phyloP scores from a whole-genome alignment of 1,140 invertebrate genomes.

The Coptotermes formosanus region DNA sequence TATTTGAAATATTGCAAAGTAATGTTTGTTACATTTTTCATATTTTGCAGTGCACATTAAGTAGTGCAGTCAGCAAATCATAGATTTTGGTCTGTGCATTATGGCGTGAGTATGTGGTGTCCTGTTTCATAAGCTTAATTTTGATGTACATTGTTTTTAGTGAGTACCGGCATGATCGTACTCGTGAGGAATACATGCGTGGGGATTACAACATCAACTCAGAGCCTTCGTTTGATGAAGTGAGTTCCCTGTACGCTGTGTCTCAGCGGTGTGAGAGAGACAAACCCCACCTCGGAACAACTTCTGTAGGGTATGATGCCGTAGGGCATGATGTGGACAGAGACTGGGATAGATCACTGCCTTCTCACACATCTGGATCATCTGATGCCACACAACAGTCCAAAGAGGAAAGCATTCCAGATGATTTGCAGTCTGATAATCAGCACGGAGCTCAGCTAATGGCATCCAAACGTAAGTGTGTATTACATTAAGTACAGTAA shows the following conservation, averaged over 20 bases:
- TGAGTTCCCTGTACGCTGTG: slow-evolving; percentile 34
- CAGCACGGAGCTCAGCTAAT: neutral
- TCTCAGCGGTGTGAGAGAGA: slow-evolving; percentile 35
- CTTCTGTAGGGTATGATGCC: neutral
- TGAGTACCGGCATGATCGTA: slow-evolving; percentile 35
- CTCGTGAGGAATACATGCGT: slow-evolving; percentile 36
- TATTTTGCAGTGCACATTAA: too few relatives aligned
- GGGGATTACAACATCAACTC: slow-evolving; percentile 36
- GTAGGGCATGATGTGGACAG: neutral
- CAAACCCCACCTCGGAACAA: slow-evolving; percentile 24
- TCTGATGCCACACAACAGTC: slow-evolving; percentile 20
- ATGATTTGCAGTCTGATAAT: slow-evolving; percentile 9
- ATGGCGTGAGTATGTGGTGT: neutral
- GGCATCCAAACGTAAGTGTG: neutral
- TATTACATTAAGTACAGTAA: neutral
- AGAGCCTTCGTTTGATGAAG: slow-evolving; percentile 34
- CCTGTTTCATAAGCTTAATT: slow-evolving; percentile 16
- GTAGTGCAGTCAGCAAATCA: neutral
- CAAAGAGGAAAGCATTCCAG: neutral
- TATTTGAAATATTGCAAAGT: too few relatives aligned
- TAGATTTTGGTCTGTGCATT: neutral
- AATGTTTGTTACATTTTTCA: too few relatives aligned
- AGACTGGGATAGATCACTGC: slow-evolving; percentile 26
- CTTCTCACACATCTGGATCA: slow-evolving; percentile 18
- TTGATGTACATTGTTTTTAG: slow-evolving; percentile 27